Percentiles rank a stretch among this genome's conserved stretches.
These are phyloP conservation scores for Liodrosophila aerea DNA, from an alignment of 2,888 invertebrate species.

Conservation along the genomic window DNA sequence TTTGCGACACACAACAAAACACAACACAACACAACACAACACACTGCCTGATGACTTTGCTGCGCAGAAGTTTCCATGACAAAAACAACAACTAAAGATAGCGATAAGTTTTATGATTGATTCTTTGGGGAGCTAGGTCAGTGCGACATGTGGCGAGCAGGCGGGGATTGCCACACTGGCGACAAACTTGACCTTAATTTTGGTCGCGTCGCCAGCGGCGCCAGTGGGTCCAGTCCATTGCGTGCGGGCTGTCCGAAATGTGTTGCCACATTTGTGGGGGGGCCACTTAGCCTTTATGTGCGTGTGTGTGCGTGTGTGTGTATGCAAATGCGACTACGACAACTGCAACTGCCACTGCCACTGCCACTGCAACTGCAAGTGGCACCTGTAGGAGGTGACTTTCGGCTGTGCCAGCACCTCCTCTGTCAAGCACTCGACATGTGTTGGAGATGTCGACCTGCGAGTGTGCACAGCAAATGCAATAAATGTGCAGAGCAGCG, in stretches of 20 bases:
- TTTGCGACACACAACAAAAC: constrained; percentile 35
- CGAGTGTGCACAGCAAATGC: constrained; percentile 34
- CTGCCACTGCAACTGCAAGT: constrained; percentile 11
- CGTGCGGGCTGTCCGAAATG: constrained; percentile 38
- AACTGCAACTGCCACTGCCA: constrained; percentile 15
- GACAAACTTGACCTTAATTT: constrained; percentile 66
- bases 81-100: too few species aligned
- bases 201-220: constrained; percentile 24
- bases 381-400: constrained; percentile 16
- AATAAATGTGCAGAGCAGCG: constrained; percentile 34
- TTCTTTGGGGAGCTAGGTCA: constrained; percentile 27
- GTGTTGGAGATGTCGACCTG: constrained; percentile 6
- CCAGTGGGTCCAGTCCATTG: constrained; percentile 44
- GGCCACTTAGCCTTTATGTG: constrained; percentile 53
- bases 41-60: too few species aligned
- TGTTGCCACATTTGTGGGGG: constrained; percentile 37
- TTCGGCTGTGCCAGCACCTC: constrained; percentile 12
- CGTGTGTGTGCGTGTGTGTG: constrained; percentile 15
- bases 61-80: too few species aligned
- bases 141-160: constrained; percentile 25
- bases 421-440: background rate
- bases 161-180: constrained; percentile 31
- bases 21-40: too few species aligned
- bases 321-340: constrained; percentile 7
- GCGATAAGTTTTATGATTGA: constrained; percentile 47